Evolutionary conservation across 2,113 vertebrate species (phyloP).

Genomic region (Rhagologus leucostigma): DNA sequence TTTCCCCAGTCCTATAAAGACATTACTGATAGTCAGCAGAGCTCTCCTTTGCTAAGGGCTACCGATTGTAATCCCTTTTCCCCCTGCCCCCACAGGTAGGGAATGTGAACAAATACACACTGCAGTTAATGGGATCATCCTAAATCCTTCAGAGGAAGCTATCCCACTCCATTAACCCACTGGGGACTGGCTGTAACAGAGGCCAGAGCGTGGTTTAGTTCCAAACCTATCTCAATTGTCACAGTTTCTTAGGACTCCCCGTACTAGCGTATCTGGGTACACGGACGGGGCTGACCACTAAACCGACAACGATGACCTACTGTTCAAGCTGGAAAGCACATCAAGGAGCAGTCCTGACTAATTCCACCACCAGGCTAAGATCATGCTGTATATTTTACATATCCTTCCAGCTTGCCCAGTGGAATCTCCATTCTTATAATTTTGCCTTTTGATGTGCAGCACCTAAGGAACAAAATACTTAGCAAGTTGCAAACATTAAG

Average conservation of each 20-base stretch:
- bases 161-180: background rate
- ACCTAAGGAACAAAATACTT: background rate
- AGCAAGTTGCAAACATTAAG: background rate
- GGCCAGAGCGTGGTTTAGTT: background rate
- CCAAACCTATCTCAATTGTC: background rate
- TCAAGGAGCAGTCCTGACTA: background rate
- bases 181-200: background rate
- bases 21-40: constrained; percentile 19
- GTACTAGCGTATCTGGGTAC: background rate
- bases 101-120: constrained; percentile 18
- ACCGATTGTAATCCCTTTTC: background rate
- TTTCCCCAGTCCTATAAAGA: background rate
- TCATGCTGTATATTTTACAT: background rate
- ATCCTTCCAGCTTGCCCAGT: background rate
- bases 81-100: background rate
- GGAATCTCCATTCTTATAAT: background rate
- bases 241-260: background rate
- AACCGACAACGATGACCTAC: background rate
- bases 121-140: constrained; percentile 44
- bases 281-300: background rate
- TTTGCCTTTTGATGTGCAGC: background rate
- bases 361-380: background rate
- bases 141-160: constrained; percentile 16
- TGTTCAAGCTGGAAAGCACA: background rate
- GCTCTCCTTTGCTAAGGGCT: background rate